phyloP scores from a whole-genome alignment of 2,797 vertebrate species.

The Poecile montanus region DNA sequence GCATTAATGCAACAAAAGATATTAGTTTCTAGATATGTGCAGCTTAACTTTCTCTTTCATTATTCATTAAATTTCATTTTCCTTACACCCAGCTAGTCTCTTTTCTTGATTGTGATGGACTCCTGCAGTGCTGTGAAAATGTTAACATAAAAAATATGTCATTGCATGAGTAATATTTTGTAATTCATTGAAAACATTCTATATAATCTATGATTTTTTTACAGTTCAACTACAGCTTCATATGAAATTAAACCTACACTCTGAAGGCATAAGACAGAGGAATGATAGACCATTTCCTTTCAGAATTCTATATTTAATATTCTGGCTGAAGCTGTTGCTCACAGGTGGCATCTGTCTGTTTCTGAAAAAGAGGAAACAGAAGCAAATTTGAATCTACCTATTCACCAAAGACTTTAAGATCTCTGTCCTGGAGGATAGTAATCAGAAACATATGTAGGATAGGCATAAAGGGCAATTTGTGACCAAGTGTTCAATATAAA shows the following conservation, averaged over 20 bases:
- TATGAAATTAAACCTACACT: not conserved
- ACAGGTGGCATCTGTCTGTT: not conserved
- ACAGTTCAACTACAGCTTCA: not conserved
- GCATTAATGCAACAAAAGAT: not conserved
- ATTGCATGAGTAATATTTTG: not conserved
- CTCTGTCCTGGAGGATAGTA: not conserved
- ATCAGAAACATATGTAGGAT: not conserved
- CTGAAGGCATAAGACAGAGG: not conserved
- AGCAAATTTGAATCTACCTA: not conserved
- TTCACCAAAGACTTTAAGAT: not conserved
- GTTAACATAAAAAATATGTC: not conserved
- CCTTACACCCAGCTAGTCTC: not conserved
- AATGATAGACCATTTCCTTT: not conserved
- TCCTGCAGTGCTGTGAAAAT: not conserved
- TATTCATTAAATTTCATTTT: not conserved
- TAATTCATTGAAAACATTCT: not conserved
- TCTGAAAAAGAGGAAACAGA: not conserved
- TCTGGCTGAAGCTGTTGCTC: not conserved
- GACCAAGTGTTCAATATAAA: not conserved
- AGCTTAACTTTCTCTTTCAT: not conserved
- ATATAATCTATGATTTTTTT: not conserved
- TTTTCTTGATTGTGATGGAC: not conserved
- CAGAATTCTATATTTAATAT: not conserved
- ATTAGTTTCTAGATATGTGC: not conserved
- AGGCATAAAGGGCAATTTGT: not conserved